phyloP scores from a whole-genome alignment of 1,140 invertebrate species.

The Parapsyche elsis region DNA sequence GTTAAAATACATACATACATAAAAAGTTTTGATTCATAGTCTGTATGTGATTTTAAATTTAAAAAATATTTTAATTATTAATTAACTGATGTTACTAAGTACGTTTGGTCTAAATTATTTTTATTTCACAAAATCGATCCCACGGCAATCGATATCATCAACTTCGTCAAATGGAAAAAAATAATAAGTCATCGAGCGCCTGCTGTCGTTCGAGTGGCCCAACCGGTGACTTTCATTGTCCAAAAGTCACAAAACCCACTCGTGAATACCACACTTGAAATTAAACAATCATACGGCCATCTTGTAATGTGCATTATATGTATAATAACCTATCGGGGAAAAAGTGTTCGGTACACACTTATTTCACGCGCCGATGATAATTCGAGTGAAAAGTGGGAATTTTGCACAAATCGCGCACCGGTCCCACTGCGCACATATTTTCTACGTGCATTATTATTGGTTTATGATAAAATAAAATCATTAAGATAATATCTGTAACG shows the following conservation, averaged over 20 bases:
- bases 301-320: conserved; percentile 1
- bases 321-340: neutral
- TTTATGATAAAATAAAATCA: too few relatives aligned
- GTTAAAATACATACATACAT: too few relatives aligned
- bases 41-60: too few relatives aligned
- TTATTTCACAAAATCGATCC: neutral
- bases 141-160: conserved; percentile 7
- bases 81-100: too few relatives aligned
- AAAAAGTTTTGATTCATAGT: too few relatives aligned
- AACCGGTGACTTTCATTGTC: neutral
- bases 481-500: neutral
- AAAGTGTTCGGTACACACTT: neutral
- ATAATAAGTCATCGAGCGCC: neutral
- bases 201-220: neutral
- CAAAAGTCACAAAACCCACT: conserved; percentile 5
- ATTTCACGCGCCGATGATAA: neutral
- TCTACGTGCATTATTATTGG: too few relatives aligned
- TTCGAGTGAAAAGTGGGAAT: neutral
- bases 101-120: too few relatives aligned
- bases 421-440: neutral
- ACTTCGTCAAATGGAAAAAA: neutral
- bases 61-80: too few relatives aligned
- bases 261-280: neutral
- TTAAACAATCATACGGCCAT: neutral
- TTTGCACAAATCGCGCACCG: neutral